Conservation (phyloP, 2,113 vertebrate species). For the Ramphastos sulfuratus region DNA sequence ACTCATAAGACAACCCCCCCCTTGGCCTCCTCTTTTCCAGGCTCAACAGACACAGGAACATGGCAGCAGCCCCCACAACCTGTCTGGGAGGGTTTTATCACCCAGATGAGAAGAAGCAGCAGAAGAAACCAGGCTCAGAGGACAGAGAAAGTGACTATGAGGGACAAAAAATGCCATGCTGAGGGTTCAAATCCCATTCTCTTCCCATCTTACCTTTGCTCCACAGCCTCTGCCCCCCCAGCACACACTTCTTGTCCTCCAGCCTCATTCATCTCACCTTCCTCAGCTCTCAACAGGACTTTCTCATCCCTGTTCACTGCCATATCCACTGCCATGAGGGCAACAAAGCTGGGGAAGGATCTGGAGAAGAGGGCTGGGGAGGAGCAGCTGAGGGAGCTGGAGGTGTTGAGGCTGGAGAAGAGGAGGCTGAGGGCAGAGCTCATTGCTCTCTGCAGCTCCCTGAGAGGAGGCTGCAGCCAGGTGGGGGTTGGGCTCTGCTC, state of each 20-base stretch:
- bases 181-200: background rate
- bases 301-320: background rate
- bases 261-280: background rate
- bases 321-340: too few species aligned
- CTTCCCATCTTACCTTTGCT: background rate
- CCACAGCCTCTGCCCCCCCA: background rate
- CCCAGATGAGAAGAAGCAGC: background rate
- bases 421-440: too few species aligned
- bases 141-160: accelerated
- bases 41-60: background rate
- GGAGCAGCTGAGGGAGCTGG: too few species aligned
- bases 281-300: accelerated
- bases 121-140: background rate
- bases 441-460: too few species aligned
- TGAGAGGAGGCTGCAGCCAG: too few species aligned
- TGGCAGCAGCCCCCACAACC: background rate
- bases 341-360: too few species aligned
- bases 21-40: too few species aligned
- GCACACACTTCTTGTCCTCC: background rate
- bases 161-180: accelerated
- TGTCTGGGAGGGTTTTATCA: background rate
- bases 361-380: too few species aligned
- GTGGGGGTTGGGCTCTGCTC: too few species aligned
- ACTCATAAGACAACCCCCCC: too few species aligned
- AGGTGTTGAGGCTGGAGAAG: too few species aligned